Base-by-base conservation (phyloP, 1,140 invertebrate species). In the Pachypsylla venusta region DNA sequence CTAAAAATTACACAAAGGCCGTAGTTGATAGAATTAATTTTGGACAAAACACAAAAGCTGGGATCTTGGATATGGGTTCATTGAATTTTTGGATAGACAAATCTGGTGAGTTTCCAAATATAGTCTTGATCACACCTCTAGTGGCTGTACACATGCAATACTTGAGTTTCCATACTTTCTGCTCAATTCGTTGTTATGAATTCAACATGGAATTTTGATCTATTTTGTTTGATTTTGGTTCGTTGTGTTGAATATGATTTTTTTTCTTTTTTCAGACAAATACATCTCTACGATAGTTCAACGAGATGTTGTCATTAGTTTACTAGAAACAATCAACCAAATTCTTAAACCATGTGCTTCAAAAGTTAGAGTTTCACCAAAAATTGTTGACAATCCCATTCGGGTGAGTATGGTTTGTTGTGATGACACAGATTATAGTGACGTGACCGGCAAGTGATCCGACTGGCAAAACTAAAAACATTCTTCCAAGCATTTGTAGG, bases 41-140 rank as follows among this genome's bases (percentile, higher is more conserved):
- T 14, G 56, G 60, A 4, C 54, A 56, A 57, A 10, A 53, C 24
- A 48, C 55, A 14, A 28, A n/a, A 0, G 25, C 54, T 2, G 28
- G 26, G 22, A 25, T 57, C 7, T 27, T 65, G 1, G 60, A 62
- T 7, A 7, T 30, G 1, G 58, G 60, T 16, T 30, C 54, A 7
- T 39, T 65, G 1, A 53, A 59, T 2, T 61, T 64, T 19, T 56
- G 42, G 35, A 58, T 65, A n/a, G 64, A 65, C 54, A 59, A 59
- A 53, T 65, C 64, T 28, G 60, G 64, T 65, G 30, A 61, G 28
- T 54, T 40, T n/a, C 26, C 22, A 30, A 54, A 35, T 27, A 28
- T 28, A 24, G 1, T n/a, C n/a, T n/a, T n/a, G n/a, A n/a, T n/a
- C n/a, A n/a, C n/a, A n/a, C n/a, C n/a, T n/a, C n/a, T n/a, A n/a